Evolutionary conservation across 2,888 invertebrate genomes (phyloP), one percentile per base, ranked within the genome.

Genomic region (Eurytoma adleriae): DNA sequence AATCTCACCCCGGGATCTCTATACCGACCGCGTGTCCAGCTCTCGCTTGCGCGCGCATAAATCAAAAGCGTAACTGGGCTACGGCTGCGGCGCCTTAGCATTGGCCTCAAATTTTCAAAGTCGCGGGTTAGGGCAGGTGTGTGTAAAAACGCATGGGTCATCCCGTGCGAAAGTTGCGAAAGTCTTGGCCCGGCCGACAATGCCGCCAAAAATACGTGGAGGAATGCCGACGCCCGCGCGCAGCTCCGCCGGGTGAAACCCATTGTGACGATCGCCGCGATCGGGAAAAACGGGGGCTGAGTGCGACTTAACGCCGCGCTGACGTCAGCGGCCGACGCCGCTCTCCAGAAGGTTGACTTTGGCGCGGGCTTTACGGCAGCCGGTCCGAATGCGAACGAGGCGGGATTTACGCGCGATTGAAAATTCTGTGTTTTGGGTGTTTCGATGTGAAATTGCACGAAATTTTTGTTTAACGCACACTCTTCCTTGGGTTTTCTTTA

Each of bases 51-150:
- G 64, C 48, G n/a, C 12, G 40, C 20, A 56, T 69, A 69, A 69
- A 69, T 69, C 69, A 69, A 69, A 69, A 67, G 30, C 30, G 50
- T 18, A 69, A 27, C 20, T 56, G 20, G 30, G 52, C 64, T 64
- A 64, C 30, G 64, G 20, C 57, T 40, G 54, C 40, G 18, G 52
- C 57, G 57, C 64, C 74, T 82, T 79, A 83, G 80, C 84, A 83
- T 82, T 83, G 83, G 83, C 82, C 83, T 83, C 79, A 83, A 83
- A 84, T 67, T 82, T 82, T 83, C 82, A 83, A 83, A 80, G 82
- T 80, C 83, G 79, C 76, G 74, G 78, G 54, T n/a, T 68, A 48
- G 20, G 40, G 24, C 27, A 24, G 14, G 54, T 20, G 48, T 16
- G 20, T 61, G 69, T 50, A 50, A 24, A 66, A n/a, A 54, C 54